A percentile compares a stretch with the other conserved stretches of the same genome.
phyloP scores from a whole-genome alignment of 2,797 vertebrate genomes.

The Propithecus perrieri region DNA sequence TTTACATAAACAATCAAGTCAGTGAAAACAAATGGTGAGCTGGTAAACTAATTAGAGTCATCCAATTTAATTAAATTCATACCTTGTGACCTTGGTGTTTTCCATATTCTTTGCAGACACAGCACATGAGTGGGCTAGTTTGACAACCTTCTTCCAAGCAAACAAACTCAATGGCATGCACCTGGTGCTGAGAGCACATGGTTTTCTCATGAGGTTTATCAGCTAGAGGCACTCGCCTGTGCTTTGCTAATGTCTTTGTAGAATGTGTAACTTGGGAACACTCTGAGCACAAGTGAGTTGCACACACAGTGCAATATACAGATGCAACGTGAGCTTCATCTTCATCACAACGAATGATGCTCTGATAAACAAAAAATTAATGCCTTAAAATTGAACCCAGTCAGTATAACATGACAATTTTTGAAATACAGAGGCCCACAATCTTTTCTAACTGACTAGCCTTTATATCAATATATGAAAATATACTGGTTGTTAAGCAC shows the following conservation, averaged over 20 bases:
- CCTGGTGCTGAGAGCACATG: conserved; percentile 97
- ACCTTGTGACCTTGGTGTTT: conserved; percentile 99
- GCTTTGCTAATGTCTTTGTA: conserved; percentile 97
- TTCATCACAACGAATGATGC: conserved; percentile 96
- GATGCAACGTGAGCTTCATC: conserved; percentile 97
- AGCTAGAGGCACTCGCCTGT: conserved; percentile 95
- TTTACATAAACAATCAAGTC: conserved; percentile 8
- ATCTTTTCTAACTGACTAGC: background rate
- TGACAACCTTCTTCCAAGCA: conserved; percentile 97
- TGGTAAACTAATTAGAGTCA: background rate
- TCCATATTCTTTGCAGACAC: conserved; percentile 99
- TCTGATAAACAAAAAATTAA: conserved; percentile 84
- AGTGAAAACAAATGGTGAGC: background rate
- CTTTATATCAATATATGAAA: background rate
- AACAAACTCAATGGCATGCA: conserved; percentile 98
- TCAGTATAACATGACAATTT: background rate
- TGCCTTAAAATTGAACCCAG: conserved; percentile 35
- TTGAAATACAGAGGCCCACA: conserved; percentile 37
- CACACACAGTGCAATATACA: conserved; percentile 98
- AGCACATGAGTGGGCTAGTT: conserved; percentile 97
- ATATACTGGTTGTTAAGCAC: background rate
- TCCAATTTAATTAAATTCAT: conserved; percentile 56
- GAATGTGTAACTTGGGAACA: conserved; percentile 98
- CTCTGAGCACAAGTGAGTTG: conserved; percentile 96
- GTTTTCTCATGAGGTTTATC: conserved; percentile 99